Conservation (phyloP, 2,113 vertebrate species). For the Thryonomys swinderianus region DNA sequence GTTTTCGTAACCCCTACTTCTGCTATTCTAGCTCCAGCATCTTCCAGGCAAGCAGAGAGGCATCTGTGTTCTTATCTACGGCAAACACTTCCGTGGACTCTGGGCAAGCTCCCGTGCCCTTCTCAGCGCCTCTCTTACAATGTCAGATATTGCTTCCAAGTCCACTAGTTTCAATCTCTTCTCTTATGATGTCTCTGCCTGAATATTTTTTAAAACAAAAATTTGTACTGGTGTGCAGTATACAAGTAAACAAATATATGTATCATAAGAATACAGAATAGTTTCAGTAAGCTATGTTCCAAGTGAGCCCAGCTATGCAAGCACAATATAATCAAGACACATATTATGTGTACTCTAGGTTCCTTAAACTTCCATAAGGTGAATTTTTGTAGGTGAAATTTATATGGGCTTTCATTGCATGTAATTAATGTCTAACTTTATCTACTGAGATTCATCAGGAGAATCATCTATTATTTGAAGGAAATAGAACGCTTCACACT, state of each 20-base stretch:
- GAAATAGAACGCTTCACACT: background rate
- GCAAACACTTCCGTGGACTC: background rate
- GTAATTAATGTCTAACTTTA: background rate
- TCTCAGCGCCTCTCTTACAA: background rate
- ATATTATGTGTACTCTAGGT: background rate
- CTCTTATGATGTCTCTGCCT: background rate
- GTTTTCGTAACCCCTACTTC: background rate
- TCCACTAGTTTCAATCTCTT: background rate
- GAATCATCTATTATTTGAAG: background rate
- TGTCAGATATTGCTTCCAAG: background rate
- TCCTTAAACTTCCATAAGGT: background rate
- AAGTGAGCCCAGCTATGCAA: background rate
- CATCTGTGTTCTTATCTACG: background rate
- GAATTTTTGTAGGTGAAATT: conserved; percentile 15
- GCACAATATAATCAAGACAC: background rate
- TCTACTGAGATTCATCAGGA: background rate
- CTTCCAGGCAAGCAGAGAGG: background rate
- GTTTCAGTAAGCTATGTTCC: background rate
- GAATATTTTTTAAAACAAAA: background rate
- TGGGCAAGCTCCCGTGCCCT: background rate
- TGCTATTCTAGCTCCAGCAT: background rate
- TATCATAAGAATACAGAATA: background rate
- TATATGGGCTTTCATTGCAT: background rate
- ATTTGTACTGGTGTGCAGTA: background rate
- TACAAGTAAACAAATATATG: background rate